Base-by-base conservation (phyloP, 2,797 vertebrate genomes). In the Zenarchopterus dispar region DNA sequence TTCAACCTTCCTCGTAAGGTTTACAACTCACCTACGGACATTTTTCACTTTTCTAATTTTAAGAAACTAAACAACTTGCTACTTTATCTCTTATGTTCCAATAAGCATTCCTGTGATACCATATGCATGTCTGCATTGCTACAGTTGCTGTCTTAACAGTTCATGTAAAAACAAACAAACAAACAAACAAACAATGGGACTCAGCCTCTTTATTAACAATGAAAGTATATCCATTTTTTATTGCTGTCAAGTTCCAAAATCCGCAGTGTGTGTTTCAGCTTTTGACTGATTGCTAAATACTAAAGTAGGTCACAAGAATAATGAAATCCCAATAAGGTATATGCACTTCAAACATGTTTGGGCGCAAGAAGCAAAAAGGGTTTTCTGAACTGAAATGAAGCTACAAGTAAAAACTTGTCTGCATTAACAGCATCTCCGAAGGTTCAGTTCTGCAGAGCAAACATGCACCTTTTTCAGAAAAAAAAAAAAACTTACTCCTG, bases 381-480 rank as follows among this genome's bases (percentile, higher is more conserved):
- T 51, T 67, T 77, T 65, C 23, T 41, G 49, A 44, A 65, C 36
- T 66, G 39, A 63, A 54, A 64, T 4, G 24, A 61, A 65, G 62
- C 56, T 24, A 60, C 91, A 80, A 75, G 91, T 58, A 48, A 46
- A 45, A 72, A 87, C 91, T 75, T 89, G 91, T 61, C 84, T 61
- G 31, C 56, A 54, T 46, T 39, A 62, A 56, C 56, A 70, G 66
- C 74, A 75, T 64, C 67, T 74, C 60, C 19, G 17, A 0, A 44
- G 11, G 15, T 62, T 71, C 59, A 54, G 8, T 54, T 36, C 60
- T 56, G 68, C 47, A 78, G 61, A 70, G 83, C 62, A 78, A 85
- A 73, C 80, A 84, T 70, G 48, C 3, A 17, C 60, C 44, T 22
- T 48, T 62, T 15, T 10, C 3, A 15, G 13, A 5, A 36, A 36